These are phyloP conservation scores for Drosophila littoralis DNA, from an alignment of 1,140 invertebrate species.

Conservation along the genomic window DNA sequence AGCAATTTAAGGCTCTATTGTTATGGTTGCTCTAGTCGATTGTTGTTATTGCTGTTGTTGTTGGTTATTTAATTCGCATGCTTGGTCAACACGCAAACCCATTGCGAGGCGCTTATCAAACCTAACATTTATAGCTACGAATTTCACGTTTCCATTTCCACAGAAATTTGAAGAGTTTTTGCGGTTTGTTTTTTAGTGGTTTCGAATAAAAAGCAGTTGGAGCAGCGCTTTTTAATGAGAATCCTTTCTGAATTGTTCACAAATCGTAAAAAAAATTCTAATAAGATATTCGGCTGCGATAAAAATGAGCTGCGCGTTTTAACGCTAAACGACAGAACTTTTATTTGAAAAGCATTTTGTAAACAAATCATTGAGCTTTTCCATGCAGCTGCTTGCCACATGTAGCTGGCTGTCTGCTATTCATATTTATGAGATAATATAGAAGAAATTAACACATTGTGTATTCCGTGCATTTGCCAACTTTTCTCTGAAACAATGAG, in stretches of 20 bases:
- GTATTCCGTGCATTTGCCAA: neutral
- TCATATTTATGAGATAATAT: slow-evolving; percentile 36
- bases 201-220: neutral
- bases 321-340: neutral
- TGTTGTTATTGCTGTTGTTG: slow-evolving; percentile 12
- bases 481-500: slow-evolving; percentile 19
- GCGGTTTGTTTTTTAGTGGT: slow-evolving; percentile 9
- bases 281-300: neutral
- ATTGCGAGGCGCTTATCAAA: slow-evolving; percentile 28
- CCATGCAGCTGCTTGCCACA: slow-evolving; percentile 25
- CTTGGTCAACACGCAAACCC: slow-evolving; percentile 37
- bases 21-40: slow-evolving; percentile 18
- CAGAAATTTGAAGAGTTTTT: slow-evolving; percentile 6
- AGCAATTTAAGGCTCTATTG: slow-evolving; percentile 10
- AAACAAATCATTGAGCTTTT: slow-evolving; percentile 7
- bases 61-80: slow-evolving; percentile 29
- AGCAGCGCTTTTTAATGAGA: slow-evolving; percentile 9
- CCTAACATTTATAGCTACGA: slow-evolving; percentile 9
- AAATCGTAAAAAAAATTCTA: slow-evolving; percentile 1
- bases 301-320: neutral
- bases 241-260: slow-evolving; percentile 1
- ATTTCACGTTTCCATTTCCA: slow-evolving; percentile 12
- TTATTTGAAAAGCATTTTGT: neutral
- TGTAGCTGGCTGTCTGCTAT: slow-evolving; percentile 14
- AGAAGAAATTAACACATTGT: slow-evolving; percentile 35